A percentile compares a stretch with the other conserved stretches of the same genome.
phyloP scores from a whole-genome alignment of 2,888 invertebrate species.

The Polylopha cassiicola region DNA sequence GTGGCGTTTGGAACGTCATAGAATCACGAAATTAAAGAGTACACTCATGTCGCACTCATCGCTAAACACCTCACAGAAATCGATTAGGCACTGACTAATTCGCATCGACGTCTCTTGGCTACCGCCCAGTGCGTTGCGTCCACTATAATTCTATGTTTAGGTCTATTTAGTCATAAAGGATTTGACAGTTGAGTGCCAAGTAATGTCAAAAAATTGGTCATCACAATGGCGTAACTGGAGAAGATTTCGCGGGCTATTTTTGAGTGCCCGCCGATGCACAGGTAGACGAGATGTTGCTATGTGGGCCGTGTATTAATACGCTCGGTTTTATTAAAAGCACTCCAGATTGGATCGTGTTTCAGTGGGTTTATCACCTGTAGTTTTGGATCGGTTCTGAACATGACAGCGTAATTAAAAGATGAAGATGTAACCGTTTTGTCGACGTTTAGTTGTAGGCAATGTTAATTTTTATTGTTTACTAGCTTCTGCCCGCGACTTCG shows the following conservation, averaged over 20 bases:
- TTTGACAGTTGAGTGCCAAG: constrained; percentile 13
- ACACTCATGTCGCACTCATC: too few species aligned
- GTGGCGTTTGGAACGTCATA: too few species aligned
- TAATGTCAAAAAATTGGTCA: constrained; percentile 22
- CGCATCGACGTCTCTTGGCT: constrained; percentile 40
- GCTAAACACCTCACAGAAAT: too few species aligned
- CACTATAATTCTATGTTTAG: constrained; percentile 45
- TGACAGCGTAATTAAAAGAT: too few species aligned
- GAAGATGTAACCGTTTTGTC: too few species aligned
- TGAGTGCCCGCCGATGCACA: constrained; percentile 40
- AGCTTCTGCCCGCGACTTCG: too few species aligned
- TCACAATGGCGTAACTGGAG: constrained; percentile 36
- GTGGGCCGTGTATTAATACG: constrained; percentile 59
- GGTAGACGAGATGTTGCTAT: constrained; percentile 54
- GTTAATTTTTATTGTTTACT: too few species aligned
- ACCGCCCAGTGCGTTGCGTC: constrained; percentile 34
- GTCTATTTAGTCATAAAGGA: constrained; percentile 45
- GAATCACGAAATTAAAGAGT: too few species aligned
- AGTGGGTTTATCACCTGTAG: constrained; percentile 22
- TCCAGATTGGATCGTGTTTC: constrained; percentile 54
- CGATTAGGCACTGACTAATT: constrained; percentile 30
- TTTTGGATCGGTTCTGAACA: too few species aligned
- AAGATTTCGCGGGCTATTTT: constrained; percentile 49
- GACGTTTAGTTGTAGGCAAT: too few species aligned
- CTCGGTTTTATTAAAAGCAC: constrained; percentile 53